Evolutionary conservation across 2,888 invertebrate genomes (phyloP).

Genomic region (Nipponacmea schrenckii): DNA sequence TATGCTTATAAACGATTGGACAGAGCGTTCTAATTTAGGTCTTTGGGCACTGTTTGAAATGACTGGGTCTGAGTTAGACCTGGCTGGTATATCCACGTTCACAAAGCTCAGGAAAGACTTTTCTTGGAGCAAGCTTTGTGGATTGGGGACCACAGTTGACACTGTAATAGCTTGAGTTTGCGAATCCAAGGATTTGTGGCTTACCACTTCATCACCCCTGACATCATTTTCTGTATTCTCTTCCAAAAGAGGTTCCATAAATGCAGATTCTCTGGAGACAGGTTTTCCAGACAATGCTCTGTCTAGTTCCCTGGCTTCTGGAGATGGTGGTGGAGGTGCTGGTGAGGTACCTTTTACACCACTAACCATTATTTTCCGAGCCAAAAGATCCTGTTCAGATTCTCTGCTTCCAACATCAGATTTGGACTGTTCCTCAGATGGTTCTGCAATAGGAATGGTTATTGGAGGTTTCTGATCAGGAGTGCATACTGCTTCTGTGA

Average conservation of each 20-base stretch:
- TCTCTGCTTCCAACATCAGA: conserved; percentile 27
- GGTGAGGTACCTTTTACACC: conserved; percentile 47
- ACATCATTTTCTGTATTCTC: conserved; percentile 25
- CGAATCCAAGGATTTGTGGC: conserved; percentile 24
- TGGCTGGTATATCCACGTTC: conserved; percentile 55
- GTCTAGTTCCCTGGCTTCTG: conserved; percentile 44
- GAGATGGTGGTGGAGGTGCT: conserved; percentile 61
- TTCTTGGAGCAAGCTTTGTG: conserved; percentile 21
- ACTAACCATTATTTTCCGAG: conserved; percentile 29
- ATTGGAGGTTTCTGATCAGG: conserved; percentile 28
- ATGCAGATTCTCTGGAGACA: conserved; percentile 36
- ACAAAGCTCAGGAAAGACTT: conserved; percentile 49
- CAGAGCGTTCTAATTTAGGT: background rate
- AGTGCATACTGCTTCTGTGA: conserved; percentile 40
- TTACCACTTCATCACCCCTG: conserved; percentile 8
- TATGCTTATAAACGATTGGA: background rate
- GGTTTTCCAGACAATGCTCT: conserved; percentile 16
- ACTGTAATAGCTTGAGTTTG: conserved; percentile 36
- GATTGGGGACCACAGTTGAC: conserved; percentile 37
- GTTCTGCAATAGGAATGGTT: conserved; percentile 16
- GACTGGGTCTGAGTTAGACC: background rate
- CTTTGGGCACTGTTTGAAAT: background rate
- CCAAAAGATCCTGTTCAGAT: conserved; percentile 22
- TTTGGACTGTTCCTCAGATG: conserved; percentile 19
- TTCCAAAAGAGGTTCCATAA: conserved; percentile 47